Evolutionary conservation across 2,797 vertebrate genomes (phyloP).

Genomic region (Amniataba percoides): DNA sequence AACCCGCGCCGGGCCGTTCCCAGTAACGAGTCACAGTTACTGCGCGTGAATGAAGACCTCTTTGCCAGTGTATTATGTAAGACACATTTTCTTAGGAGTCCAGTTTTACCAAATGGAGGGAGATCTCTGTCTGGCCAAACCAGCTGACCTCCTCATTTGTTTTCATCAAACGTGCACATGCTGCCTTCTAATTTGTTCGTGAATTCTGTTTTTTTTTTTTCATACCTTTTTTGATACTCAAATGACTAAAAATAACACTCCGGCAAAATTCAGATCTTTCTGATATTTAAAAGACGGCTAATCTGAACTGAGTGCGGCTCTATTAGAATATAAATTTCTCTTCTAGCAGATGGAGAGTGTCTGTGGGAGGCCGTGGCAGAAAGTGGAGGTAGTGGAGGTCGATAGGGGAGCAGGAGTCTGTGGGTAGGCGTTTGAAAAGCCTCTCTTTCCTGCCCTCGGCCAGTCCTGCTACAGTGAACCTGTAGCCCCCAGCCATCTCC

Average conservation of each 20-base stretch:
- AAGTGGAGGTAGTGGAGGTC: constrained; percentile 53
- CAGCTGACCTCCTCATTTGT: constrained; percentile 20
- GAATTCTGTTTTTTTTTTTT: not conserved
- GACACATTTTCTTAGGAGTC: constrained; percentile 25
- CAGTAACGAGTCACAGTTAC: constrained; percentile 48
- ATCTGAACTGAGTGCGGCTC: constrained; percentile 5
- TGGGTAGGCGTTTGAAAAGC: constrained; percentile 74
- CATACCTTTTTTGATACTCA: not conserved
- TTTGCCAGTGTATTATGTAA: constrained; percentile 59
- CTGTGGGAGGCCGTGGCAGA: constrained; percentile 60
- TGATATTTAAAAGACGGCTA: constrained; percentile 11
- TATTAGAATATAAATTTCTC: constrained; percentile 67
- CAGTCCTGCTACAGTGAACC: constrained; percentile 63
- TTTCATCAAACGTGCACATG: constrained; percentile 17
- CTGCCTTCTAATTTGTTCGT: constrained; percentile 9
- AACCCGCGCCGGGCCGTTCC: constrained; percentile 57
- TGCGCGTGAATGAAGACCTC: constrained; percentile 41
- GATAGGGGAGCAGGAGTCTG: constrained; percentile 54
- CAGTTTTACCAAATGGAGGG: constrained; percentile 53
- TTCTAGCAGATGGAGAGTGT: constrained; percentile 56
- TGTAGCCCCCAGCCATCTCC: constrained; percentile 67
- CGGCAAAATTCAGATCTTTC: constrained; percentile 4
- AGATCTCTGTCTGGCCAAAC: constrained; percentile 1
- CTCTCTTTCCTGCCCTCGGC: constrained; percentile 62
- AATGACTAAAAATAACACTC: not conserved